phyloP scores from a whole-genome alignment of 2,888 invertebrate genomes.

The Drosophila mimica region DNA sequence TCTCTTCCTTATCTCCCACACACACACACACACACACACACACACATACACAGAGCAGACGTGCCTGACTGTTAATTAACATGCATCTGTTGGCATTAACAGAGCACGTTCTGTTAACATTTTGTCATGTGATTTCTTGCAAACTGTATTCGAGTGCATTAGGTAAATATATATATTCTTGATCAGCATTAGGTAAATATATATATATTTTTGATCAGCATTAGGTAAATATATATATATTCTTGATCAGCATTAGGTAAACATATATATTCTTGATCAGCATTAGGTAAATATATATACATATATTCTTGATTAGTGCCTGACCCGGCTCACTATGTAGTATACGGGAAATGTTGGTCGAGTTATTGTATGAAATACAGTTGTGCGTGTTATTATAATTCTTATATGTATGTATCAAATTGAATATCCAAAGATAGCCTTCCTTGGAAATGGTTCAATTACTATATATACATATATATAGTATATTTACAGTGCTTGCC shows the following conservation, averaged over 20 bases:
- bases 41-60: constrained; percentile 9
- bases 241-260: too few relatives aligned
- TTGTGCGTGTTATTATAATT: neutral
- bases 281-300: too few relatives aligned
- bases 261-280: too few relatives aligned
- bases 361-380: neutral
- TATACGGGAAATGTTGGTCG: neutral
- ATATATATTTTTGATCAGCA: too few relatives aligned
- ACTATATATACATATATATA: too few relatives aligned
- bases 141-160: neutral
- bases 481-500: neutral
- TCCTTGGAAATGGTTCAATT: neutral
- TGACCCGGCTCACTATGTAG: neutral
- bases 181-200: neutral
- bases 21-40: neutral
- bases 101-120: neutral
- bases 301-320: neutral
- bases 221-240: too few relatives aligned
- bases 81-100: constrained; percentile 1
- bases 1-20: constrained; percentile 33
- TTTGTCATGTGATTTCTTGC: neutral
- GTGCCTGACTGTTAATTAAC: constrained; percentile 32
- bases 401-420: neutral
- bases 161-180: neutral
- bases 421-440: neutral